Percentiles rank a stretch among this genome's conserved stretches.
Evolutionary conservation across 2,113 vertebrate species (phyloP).

Genomic region (Monopterus albus): DNA sequence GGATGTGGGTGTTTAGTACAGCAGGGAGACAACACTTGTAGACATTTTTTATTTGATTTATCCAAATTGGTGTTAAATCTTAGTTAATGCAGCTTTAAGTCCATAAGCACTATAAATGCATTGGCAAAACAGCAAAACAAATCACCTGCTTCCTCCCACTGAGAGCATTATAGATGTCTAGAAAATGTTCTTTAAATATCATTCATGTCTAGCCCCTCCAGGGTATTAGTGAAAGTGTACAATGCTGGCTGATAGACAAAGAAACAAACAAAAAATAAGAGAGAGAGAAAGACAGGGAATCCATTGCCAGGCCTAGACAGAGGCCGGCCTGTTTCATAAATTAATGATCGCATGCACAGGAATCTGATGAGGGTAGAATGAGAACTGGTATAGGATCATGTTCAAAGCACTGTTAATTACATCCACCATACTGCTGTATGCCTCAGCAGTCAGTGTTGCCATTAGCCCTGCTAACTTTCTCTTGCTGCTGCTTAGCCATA

Average conservation of each 20-base stretch:
- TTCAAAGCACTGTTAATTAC: conserved; percentile 59
- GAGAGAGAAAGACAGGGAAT: conserved; percentile 44
- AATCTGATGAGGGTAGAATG: conserved; percentile 46
- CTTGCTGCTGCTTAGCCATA: background rate
- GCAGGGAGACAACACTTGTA: too few relatives aligned
- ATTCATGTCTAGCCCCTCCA: conserved; percentile 19
- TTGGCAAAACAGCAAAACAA: conserved; percentile 8
- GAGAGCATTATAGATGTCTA: conserved; percentile 7
- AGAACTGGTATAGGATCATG: conserved; percentile 44
- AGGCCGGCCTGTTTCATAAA: conserved; percentile 56
- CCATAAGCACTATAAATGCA: background rate
- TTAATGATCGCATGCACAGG: conserved; percentile 58
- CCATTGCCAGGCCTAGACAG: conserved; percentile 38
- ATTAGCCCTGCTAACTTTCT: conserved; percentile 9
- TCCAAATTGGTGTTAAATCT: too few relatives aligned
- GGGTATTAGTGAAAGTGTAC: conserved; percentile 29
- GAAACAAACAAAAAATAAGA: too few relatives aligned
- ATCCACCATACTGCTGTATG: conserved; percentile 32
- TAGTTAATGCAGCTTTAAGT: too few relatives aligned
- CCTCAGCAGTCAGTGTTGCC: conserved; percentile 24
- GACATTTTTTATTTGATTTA: too few relatives aligned
- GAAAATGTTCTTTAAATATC: conserved; percentile 39
- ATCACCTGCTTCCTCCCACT: conserved; percentile 18
- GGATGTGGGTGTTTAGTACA: too few relatives aligned
- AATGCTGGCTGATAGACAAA: conserved; percentile 54